phyloP scores from a whole-genome alignment of 2,888 invertebrate genomes.

The Tenodera sinensis region DNA sequence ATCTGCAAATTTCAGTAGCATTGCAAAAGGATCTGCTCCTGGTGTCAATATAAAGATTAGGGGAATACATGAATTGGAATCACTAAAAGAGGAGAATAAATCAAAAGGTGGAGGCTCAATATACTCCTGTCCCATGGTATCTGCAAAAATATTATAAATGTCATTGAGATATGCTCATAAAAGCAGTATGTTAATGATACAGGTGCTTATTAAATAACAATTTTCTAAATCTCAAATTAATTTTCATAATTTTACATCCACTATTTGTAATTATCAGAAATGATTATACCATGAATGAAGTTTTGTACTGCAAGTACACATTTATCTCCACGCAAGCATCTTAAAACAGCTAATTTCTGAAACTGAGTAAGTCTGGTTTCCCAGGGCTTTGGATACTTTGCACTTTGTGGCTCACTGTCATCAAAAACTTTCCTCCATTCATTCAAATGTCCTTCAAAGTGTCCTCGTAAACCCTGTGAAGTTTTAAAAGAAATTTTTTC shows the following conservation, averaged over 20 bases:
- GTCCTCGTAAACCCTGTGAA: slow-evolving; percentile 32
- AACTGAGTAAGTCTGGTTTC: slow-evolving; percentile 59
- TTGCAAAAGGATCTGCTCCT: slow-evolving; percentile 89
- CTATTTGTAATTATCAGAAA: background rate
- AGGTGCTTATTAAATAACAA: no score
- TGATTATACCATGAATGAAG: slow-evolving; percentile 58
- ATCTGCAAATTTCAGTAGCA: slow-evolving; percentile 86
- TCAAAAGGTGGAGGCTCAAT: slow-evolving; percentile 91
- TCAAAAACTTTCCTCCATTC: slow-evolving; percentile 76
- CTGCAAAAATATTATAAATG: slow-evolving; percentile 48
- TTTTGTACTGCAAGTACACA: slow-evolving; percentile 72
- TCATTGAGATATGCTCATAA: slow-evolving; percentile 33
- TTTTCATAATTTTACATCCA: no score
- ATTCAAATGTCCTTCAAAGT: slow-evolving; percentile 54
- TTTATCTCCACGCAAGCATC: slow-evolving; percentile 85
- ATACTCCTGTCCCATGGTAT: slow-evolving; percentile 70
- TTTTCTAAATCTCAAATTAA: background rate
- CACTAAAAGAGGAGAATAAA: slow-evolving; percentile 73
- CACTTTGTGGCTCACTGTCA: slow-evolving; percentile 69
- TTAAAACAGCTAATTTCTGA: slow-evolving; percentile 71
- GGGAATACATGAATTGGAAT: slow-evolving; percentile 85
- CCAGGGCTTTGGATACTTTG: slow-evolving; percentile 68
- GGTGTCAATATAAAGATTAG: slow-evolving; percentile 88
- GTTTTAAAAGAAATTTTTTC: background rate
- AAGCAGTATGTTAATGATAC: no score